Conservation (phyloP, 2,797 vertebrate genomes). For the Buphagus erythrorhynchus region DNA sequence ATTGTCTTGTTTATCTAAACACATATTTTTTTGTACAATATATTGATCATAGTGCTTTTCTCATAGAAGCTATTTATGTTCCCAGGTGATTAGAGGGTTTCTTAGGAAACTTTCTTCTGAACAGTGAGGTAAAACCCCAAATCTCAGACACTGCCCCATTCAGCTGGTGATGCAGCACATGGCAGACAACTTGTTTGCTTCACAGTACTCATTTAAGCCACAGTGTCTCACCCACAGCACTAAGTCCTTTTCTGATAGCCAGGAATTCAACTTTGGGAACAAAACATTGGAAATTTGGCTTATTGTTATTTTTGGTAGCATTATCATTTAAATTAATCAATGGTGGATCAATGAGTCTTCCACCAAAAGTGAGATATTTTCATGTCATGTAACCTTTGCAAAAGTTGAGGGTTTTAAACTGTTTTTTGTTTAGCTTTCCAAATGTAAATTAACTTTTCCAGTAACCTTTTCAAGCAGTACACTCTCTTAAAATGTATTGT, state of each 20-base stretch:
- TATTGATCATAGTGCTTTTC: not conserved
- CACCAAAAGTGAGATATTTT: not conserved
- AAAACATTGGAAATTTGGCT: not conserved
- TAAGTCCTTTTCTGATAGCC: not conserved
- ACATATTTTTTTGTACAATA: not conserved
- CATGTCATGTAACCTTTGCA: not conserved
- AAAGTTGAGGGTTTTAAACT: not conserved
- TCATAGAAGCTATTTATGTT: not conserved
- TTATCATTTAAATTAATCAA: not conserved
- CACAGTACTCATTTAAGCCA: not conserved
- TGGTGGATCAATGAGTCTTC: not conserved
- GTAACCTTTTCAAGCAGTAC: not conserved
- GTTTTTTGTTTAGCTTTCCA: not conserved
- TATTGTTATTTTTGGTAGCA: not conserved
- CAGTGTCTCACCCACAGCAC: not conserved
- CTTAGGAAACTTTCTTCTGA: not conserved
- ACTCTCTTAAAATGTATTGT: slow-evolving; percentile 24
- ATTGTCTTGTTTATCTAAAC: not conserved
- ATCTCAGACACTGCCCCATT: not conserved
- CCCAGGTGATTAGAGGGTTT: not conserved
- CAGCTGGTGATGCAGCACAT: not conserved
- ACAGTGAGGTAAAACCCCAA: not conserved
- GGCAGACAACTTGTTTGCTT: not conserved
- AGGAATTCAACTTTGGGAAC: not conserved
- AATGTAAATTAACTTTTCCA: not conserved